Evolutionary conservation across 2,797 vertebrate genomes (phyloP), one percentile per base, ranked within the genome.

Genomic region (Crotalus adamanteus): DNA sequence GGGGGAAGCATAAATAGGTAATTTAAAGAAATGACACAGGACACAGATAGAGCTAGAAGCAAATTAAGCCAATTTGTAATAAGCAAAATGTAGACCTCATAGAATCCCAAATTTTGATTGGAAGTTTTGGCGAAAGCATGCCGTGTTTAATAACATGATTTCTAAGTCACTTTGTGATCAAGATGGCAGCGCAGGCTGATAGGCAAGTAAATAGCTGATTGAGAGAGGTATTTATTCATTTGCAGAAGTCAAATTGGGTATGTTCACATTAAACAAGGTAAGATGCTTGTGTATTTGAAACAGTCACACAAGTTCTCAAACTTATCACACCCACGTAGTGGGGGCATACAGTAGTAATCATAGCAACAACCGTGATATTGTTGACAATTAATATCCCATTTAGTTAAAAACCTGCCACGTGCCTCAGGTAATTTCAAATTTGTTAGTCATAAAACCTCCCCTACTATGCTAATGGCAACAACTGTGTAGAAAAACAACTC

Each of bases 361-460:
- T 28, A 89, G 37, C 25, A 89, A 89, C 73, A 78, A 59, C 20
- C 47, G 53, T 14, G 37, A 83, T 31, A 13, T 85, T 56, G 31
- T 60, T 91, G 4, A 47, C 31, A 47, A 53, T 95, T 94, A 3
- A 61, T 93, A 94, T 93, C 59, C 73, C 73, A 87, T 94, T 94
- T 94, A 89, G 93, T 94, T 95, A 94, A 92, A 69, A 90, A 89
- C 37, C 93, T 90, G 63, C 94, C 90, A 95, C 89, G 90, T 89
- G 65, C 47, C 61, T 93, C 2, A 91, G 93, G 51, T 53, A 90
- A 63, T 91, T 93, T 96, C 86, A 90, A 65, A 87, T 94, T 93
- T 83, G 83, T 90, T 61, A 90, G 63, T 20, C 90, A 94, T 92
- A 87, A 94, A 93, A 91, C 86, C 83, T 90, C 88, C 94, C 89